Base-by-base conservation (phyloP, 2,888 invertebrate species). In the Theretra japonica region DNA sequence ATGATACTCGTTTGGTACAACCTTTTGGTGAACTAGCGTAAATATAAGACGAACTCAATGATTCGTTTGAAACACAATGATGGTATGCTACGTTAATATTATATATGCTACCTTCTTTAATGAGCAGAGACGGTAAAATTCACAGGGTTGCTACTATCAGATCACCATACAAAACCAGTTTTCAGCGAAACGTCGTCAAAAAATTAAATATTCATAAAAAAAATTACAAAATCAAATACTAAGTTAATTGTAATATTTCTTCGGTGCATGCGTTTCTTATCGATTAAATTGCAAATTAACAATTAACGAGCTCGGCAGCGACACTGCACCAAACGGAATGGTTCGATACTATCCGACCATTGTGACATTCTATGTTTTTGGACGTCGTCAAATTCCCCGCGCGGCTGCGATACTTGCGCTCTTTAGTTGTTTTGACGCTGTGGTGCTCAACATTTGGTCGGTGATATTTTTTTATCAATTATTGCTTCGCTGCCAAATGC, bases 311-410 rank as follows among this genome's bases (percentile, higher is more conserved):
- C 28, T 80, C 80, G 79, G 79, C 69, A 41, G 21, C 77, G 76
- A 84, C 82, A 79, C 80, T 77, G 83, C 81, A 81, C 84, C 84
- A 79, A 81, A 83, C 82, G 79, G 83, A 83, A 83, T 81, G 82
- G 77, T 77, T 77, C 81, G 86, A 85, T 88, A 84, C 82, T 88
- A 86, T 85, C 83, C 86, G 73, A 70, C 89, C 87, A 88, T 89
- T 89, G 89, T 89, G 88, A 76, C 86, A 89, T 89, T 89, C 89
- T 81, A 78, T 56, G 87, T 89, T 88, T 89, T 89, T 88, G 86
- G 86, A 59, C 74, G 72, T 72, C 76, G 72, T 79, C 82, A 77
- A 83, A 89, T 89, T 88, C 89, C 79, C 80, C 58, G 80, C 83
- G 79, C 73, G 73, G 80, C 79, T 80, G 75, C 23, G 60, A 72